These are phyloP conservation scores for Dolichopus griseipennis DNA, from an alignment of 2,888 invertebrate genomes.

Conservation along the genomic window DNA sequence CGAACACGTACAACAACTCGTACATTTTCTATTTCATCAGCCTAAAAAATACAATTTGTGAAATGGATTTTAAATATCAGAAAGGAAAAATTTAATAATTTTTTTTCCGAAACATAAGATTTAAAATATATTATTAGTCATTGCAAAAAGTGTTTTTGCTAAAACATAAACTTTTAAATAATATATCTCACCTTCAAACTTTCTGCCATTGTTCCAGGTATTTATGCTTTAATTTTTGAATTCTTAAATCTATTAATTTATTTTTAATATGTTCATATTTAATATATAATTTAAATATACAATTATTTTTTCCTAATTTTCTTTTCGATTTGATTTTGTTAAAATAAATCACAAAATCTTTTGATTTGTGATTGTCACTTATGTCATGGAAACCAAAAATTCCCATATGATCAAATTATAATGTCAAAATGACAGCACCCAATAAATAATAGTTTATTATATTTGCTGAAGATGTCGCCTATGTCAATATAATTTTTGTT, in stretches of 20 bases:
- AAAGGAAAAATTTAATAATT: too few species aligned
- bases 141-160: too few species aligned
- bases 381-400: not conserved
- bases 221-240: not conserved
- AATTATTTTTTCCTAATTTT: not conserved
- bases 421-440: not conserved
- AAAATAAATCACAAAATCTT: not conserved
- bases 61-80: not conserved
- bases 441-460: not conserved
- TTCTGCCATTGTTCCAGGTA: not conserved
- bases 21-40: conserved; percentile 80
- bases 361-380: conserved; percentile 1
- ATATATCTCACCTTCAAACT: not conserved
- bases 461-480: not conserved
- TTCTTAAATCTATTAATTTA: not conserved
- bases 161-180: too few species aligned
- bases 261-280: not conserved
- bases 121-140: too few species aligned
- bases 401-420: not conserved
- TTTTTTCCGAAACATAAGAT: too few species aligned
- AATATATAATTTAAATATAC: not conserved
- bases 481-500: too few species aligned
- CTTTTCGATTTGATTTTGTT: not conserved
- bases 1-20: conserved; percentile 91
- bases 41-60: not conserved